phyloP scores from a whole-genome alignment of 2,113 vertebrate genomes.

The Macquaria ambigua region DNA sequence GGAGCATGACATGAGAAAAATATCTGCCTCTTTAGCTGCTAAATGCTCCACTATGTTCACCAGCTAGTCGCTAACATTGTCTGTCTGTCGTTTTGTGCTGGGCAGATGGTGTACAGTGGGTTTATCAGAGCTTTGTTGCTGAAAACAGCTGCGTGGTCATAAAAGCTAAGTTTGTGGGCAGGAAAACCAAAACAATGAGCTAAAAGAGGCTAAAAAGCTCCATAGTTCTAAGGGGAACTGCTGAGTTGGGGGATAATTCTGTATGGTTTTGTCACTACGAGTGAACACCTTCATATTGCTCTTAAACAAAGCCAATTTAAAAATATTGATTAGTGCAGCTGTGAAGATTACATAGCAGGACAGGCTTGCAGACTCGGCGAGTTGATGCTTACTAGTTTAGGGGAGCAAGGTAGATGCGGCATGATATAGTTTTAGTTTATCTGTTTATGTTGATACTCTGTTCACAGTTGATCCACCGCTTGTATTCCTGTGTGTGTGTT shows the following conservation, averaged over 20 bases:
- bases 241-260: neutral
- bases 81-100: neutral
- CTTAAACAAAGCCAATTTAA: neutral
- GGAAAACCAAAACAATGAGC: neutral
- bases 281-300: neutral
- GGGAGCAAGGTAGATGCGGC: too few relatives aligned
- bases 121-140: neutral
- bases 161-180: neutral
- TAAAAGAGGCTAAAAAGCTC: neutral
- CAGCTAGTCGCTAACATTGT: neutral
- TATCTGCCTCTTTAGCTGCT: constrained; percentile 3
- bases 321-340: neutral
- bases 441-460: too few relatives aligned
- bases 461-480: too few relatives aligned
- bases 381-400: too few relatives aligned
- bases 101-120: neutral
- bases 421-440: too few relatives aligned
- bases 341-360: too few relatives aligned
- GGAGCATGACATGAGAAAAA: neutral
- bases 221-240: neutral
- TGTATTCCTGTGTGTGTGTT: too few relatives aligned
- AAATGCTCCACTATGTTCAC: constrained; percentile 10
- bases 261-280: neutral
- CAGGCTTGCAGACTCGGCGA: too few relatives aligned
- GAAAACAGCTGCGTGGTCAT: neutral